phyloP scores from a whole-genome alignment of 1,140 invertebrate genomes.

The Parasteatoda tepidariorum region DNA sequence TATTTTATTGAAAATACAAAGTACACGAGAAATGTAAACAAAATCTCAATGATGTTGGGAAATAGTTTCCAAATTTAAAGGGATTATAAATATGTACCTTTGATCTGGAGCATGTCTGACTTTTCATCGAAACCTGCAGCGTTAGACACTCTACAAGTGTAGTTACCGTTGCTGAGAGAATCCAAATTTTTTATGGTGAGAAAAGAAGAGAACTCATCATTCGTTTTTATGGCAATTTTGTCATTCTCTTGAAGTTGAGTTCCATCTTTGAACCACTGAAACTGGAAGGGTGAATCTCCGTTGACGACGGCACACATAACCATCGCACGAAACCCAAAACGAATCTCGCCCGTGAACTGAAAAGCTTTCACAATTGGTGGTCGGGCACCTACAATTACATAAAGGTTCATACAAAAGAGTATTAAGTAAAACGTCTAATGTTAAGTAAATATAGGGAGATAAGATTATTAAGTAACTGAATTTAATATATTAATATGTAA shows the following conservation, averaged over 20 bases:
- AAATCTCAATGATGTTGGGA: background rate
- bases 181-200: background rate
- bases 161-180: constrained; percentile 5
- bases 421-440: too few relatives aligned
- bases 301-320: constrained; percentile 16
- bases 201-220: background rate
- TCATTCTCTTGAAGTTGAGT: background rate
- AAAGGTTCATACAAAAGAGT: too few relatives aligned
- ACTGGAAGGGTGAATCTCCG: constrained; percentile 38
- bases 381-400: constrained; percentile 16
- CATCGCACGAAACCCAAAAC: background rate
- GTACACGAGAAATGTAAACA: background rate
- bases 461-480: too few relatives aligned
- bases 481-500: background rate
- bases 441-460: too few relatives aligned
- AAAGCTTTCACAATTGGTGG: constrained; percentile 39
- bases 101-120: constrained; percentile 6
- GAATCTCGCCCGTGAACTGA: constrained; percentile 1
- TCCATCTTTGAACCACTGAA: constrained; percentile 43
- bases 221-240: background rate
- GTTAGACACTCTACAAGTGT: constrained; percentile 22
- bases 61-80: background rate
- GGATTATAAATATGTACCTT: constrained; percentile 4
- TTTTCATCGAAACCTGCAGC: constrained; percentile 24
- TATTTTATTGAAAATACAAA: background rate